Conservation (phyloP, 2,113 vertebrate species). For the Leptosomus discolor region DNA sequence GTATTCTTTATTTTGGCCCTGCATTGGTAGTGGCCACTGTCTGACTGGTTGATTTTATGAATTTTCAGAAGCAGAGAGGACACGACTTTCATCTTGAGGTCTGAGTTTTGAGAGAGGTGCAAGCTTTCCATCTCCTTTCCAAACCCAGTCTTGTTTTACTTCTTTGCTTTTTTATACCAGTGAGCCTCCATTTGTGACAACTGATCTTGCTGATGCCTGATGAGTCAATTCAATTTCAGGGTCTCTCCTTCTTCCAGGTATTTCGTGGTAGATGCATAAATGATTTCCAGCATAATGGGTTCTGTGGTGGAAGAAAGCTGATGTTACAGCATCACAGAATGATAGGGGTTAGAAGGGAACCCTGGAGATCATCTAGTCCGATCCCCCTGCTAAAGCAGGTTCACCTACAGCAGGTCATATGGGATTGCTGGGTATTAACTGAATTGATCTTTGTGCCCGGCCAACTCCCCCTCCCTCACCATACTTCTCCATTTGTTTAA, state of each 20-base stretch:
- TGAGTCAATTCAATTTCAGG: not conserved
- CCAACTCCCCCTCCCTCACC: not conserved
- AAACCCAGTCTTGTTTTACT: not conserved
- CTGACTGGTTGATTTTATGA: not conserved
- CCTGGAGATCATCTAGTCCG: no score
- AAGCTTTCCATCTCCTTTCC: not conserved
- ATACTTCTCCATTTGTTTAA: not conserved
- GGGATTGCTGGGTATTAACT: no score
- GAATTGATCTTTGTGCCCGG: not conserved
- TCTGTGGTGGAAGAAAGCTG: not conserved
- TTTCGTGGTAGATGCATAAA: not conserved
- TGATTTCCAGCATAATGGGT: not conserved
- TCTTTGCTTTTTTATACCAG: not conserved
- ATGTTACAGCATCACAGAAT: no score
- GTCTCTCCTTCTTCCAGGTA: not conserved
- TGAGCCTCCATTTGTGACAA: not conserved
- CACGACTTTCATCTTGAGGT: fast-evolving
- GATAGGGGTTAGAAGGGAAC: no score
- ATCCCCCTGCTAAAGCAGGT: no score
- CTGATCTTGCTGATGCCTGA: not conserved
- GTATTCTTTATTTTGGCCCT: not conserved
- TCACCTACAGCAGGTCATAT: no score
- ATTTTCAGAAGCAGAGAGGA: not conserved
- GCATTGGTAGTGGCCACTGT: not conserved
- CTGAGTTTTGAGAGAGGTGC: not conserved